Evolutionary conservation across 2,797 vertebrate species (phyloP).

Genomic region (Podarcis siculus): DNA sequence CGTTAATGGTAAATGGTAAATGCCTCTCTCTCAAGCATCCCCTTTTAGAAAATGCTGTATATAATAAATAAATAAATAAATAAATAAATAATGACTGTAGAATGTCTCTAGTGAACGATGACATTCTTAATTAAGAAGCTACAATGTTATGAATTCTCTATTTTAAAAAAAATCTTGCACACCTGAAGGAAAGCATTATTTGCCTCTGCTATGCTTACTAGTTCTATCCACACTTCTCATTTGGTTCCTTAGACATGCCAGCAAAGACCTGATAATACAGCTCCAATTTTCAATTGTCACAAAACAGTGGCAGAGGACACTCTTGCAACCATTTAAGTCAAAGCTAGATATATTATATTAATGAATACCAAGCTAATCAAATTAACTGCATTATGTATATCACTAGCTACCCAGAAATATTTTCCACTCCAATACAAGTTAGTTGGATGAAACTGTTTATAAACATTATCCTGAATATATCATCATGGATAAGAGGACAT

Average conservation of each 20-base stretch:
- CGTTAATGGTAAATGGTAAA: neutral
- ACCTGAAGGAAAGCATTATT: neutral
- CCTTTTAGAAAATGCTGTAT: neutral
- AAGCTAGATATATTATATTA: neutral
- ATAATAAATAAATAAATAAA: neutral
- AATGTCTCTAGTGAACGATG: neutral
- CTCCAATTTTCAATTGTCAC: neutral
- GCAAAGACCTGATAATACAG: neutral
- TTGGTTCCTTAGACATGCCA: neutral
- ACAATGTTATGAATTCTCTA: neutral
- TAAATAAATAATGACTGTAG: no score
- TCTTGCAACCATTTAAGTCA: neutral
- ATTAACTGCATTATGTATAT: neutral
- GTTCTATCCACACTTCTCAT: neutral
- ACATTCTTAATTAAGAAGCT: neutral
- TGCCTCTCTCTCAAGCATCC: neutral
- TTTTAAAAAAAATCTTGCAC: neutral
- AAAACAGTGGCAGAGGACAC: neutral
- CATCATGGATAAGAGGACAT: no score
- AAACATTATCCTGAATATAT: no score
- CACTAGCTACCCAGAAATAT: neutral
- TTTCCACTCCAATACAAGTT: neutral
- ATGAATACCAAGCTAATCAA: neutral
- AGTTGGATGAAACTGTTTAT: neutral
- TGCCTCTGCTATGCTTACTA: neutral